phyloP scores from a whole-genome alignment of 2,797 vertebrate genomes.

The Melanotaenia boesemani region DNA sequence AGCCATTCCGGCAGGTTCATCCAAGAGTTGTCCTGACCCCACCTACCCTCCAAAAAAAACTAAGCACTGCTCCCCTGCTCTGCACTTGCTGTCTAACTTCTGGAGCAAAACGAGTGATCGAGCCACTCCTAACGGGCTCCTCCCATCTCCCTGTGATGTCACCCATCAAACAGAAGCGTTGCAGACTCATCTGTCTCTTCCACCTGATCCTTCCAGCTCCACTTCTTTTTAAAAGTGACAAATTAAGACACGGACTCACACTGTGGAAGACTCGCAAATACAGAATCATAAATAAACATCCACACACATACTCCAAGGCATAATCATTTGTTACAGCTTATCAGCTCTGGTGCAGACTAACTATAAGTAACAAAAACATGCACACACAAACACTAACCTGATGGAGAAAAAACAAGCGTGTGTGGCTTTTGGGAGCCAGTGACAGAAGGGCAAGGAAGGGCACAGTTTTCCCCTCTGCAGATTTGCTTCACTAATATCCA shows the following conservation, averaged over 20 bases:
- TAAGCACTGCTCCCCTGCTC: conserved; percentile 22
- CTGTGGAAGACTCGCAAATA: conserved; percentile 53
- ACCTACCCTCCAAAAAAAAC: neutral
- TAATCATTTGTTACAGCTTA: conserved; percentile 39
- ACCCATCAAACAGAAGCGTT: conserved; percentile 38
- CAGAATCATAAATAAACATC: conserved; percentile 2
- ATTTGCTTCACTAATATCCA: conserved; percentile 29
- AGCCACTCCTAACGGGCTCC: conserved; percentile 31
- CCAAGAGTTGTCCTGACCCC: conserved; percentile 11
- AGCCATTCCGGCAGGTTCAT: conserved; percentile 9
- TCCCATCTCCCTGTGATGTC: conserved; percentile 17
- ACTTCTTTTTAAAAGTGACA: conserved; percentile 18
- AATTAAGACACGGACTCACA: conserved; percentile 49
- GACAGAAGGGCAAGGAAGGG: conserved; percentile 18
- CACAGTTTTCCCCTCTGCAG: conserved; percentile 16
- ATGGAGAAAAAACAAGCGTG: conserved; percentile 1
- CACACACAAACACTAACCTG: conserved; percentile 42
- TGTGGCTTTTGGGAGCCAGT: conserved; percentile 6
- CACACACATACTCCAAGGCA: conserved; percentile 11
- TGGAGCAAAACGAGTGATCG: conserved; percentile 22
- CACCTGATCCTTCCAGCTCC: conserved; percentile 23
- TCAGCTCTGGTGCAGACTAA: conserved; percentile 27
- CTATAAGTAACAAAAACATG: conserved; percentile 8
- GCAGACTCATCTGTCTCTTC: conserved; percentile 16
- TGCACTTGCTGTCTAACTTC: conserved; percentile 10